Percentiles rank a stretch among this genome's conserved stretches.
Conservation (phyloP, 2,888 invertebrate species). For the Dolomedes plantarius region DNA sequence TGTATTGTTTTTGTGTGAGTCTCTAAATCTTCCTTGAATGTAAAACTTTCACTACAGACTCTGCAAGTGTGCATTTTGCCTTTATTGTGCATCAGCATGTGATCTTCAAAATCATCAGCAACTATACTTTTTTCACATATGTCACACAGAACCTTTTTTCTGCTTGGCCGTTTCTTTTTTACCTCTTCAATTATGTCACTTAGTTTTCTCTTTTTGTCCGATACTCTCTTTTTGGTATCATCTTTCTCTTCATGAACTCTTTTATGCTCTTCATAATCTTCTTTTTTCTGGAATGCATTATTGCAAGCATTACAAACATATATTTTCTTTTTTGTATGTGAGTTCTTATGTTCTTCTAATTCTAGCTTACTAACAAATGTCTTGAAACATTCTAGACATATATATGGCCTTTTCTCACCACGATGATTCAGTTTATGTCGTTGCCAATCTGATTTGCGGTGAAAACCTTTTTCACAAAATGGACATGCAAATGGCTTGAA, state of each 20-base stretch:
- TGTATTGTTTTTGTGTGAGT: constrained; percentile 32
- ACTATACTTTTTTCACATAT: constrained; percentile 43
- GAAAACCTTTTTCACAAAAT: constrained; percentile 19
- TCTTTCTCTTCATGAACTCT: constrained; percentile 16
- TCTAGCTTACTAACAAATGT: constrained; percentile 17
- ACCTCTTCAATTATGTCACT: background rate
- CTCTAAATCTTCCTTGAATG: constrained; percentile 50
- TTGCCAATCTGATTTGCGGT: constrained; percentile 24
- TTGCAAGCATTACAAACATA: constrained; percentile 46
- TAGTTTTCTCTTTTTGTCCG: background rate
- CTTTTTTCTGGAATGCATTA: constrained; percentile 40
- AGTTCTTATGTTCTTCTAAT: background rate
- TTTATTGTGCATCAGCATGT: constrained; percentile 54
- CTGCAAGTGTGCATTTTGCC: constrained; percentile 51
- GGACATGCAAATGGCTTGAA: background rate
- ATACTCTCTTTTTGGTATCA: background rate
- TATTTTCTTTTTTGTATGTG: constrained; percentile 40
- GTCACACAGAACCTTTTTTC: constrained; percentile 27
- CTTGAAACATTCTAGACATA: constrained; percentile 12
- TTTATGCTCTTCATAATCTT: constrained; percentile 48
- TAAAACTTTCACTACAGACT: constrained; percentile 50
- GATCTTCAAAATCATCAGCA: constrained; percentile 41
- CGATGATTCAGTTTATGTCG: constrained; percentile 25
- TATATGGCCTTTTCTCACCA: background rate
- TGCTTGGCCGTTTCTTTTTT: background rate